Base-by-base conservation (phyloP, 2,888 invertebrate species). In the Orthosia incerta region DNA sequence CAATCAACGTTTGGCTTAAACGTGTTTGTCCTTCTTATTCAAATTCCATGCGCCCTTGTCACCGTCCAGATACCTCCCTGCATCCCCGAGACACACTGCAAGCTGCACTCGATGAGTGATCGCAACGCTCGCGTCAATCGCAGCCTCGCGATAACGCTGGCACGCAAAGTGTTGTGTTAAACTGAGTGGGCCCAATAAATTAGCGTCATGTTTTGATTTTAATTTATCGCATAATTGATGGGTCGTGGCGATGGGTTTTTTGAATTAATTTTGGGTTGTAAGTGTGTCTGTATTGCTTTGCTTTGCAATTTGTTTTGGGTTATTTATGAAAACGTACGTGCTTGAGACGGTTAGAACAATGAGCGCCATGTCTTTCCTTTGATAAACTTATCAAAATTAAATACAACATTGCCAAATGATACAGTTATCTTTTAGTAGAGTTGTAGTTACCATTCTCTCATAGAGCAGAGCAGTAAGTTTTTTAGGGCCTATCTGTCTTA, bases 91-190 rank as follows among this genome's bases (percentile, higher is more conserved):
- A 85, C 80, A 82, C 76, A 71, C 67, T 74, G 87, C 79, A 85
- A 82, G 85, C 80, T 84, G 86, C 82, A 86, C 39, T 64, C 65
- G 80, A 65, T 84, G 86, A 86, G 64, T 85, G 86, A 86, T 86
- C 63, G 79, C 67, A 68, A 78, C 64, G 77, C 66, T 74, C 71
- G 61, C 86, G 72, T 86, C 84, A 84, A 76, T 86, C 84, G 68
- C 39, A 45, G 48, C 71, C 2, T 64, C n/a, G 56, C 67, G 76
- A 86, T 75, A 82, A 76, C 68, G 62, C 64, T 79, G 83, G 79
- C 83, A 63, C 75, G 75, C 65, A 61, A 68, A 82, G 81, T 82
- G 81, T 82, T 79, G 66, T 57, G 70, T 79, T 80, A 62, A 79
- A 55, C 71, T 26, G 61, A 82, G 69, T 78, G 81, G 67, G 79